Conservation (phyloP, 2,797 vertebrate species). For the Todus mexicanus region DNA sequence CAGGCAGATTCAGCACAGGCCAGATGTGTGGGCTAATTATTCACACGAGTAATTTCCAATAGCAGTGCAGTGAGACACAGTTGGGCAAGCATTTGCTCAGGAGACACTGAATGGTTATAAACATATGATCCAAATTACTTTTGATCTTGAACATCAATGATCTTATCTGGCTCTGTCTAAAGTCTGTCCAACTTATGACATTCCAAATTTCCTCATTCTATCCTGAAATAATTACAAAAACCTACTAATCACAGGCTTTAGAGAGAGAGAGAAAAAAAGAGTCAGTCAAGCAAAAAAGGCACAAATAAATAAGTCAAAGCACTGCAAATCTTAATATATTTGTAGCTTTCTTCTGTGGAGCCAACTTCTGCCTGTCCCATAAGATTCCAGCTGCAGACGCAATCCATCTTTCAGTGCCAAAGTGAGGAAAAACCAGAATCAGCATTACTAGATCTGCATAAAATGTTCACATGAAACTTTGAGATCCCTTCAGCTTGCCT, state of each 20-base stretch:
- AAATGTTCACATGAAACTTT: neutral
- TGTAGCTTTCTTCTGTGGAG: neutral
- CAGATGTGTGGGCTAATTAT: conserved; percentile 38
- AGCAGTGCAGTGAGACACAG: neutral
- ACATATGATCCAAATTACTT: conserved; percentile 50
- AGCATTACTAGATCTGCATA: neutral
- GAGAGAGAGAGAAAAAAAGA: neutral
- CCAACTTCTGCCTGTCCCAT: neutral
- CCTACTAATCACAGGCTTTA: neutral
- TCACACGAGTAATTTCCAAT: neutral
- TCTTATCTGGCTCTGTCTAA: conserved; percentile 58
- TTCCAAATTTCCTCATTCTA: conserved; percentile 42
- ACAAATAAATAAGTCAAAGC: neutral
- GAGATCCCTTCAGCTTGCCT: neutral
- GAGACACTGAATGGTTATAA: conserved; percentile 32
- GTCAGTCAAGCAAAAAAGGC: neutral
- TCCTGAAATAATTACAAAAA: conserved; percentile 34
- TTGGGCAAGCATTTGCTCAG: neutral
- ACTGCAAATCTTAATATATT: neutral
- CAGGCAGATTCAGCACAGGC: neutral
- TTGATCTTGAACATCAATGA: conserved; percentile 38
- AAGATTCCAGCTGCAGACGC: conserved; percentile 16
- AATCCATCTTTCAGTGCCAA: neutral
- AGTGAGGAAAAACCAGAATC: neutral
- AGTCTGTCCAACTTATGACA: conserved; percentile 13